Base-by-base conservation (phyloP, 2,113 vertebrate species). In the Furnarius figulus region DNA sequence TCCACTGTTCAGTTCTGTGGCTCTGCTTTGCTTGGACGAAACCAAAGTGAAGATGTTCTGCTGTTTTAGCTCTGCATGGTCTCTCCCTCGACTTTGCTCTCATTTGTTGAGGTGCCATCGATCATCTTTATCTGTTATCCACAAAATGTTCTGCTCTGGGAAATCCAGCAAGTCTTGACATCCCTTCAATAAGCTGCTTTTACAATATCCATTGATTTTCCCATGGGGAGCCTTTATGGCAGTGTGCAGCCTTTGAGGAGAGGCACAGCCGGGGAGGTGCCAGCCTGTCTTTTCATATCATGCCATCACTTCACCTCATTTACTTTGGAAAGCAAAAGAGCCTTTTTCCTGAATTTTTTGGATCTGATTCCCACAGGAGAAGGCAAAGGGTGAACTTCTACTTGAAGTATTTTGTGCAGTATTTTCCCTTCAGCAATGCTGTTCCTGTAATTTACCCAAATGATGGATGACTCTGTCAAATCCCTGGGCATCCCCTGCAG, bases 161-260 rank as follows among this genome's bases (percentile, higher is more conserved):
- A 90, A 53, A 87, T 59, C 17, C 65, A n/a, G 74, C 35, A 89
- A 82, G 19, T 28, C 73, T 88, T 68, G 89, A 87, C 61, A 80
- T 25, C 37, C 2, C 0, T 49, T 89, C 10, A 3, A 40, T 85
- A 79, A 84, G 49, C 46, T 37, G 73, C 77, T 89, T 37, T 92
- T 90, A 76, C 40, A 90, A 28, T 52, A 88, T 74, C 52, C 77
- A 90, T 84, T 78, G 76, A 92, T 96, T 95, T 95, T 89, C 42
- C 83, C 81, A 7, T 31, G 73, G 68, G 92, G 68, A 95, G 42
- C 49, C 55, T 49, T 40, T 40, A 30, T 33, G 67, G 44, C 74
- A 74, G 5, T 47, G 78, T 25, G 71, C 70, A 86, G 85, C 67
- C 37, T 58, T 35, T 1, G 1, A 59, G 70, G 46, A 77, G n/a